These are phyloP conservation scores for Protobothrops flavoviridis DNA, from an alignment of 2,113 vertebrate species.

Conservation along the genomic window DNA sequence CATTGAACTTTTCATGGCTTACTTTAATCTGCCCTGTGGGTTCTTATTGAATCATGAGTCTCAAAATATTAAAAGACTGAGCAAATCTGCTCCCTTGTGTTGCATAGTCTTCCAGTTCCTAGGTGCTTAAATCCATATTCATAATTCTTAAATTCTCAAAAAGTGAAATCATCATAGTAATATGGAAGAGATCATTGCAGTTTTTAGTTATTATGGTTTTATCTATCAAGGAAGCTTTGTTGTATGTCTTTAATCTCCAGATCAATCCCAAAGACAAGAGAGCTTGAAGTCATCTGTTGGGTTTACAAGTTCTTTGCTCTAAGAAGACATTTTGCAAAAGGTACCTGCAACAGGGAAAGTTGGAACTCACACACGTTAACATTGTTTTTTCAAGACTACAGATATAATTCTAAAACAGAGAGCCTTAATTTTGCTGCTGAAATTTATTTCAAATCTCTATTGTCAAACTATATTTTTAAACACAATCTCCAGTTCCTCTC, in stretches of 20 bases:
- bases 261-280: neutral
- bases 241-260: neutral
- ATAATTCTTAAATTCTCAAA: conserved; percentile 8
- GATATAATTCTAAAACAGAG: neutral
- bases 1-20: conserved; percentile 2
- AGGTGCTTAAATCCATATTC: conserved; percentile 18
- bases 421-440: neutral
- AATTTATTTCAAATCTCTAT: conserved; percentile 18
- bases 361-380: neutral
- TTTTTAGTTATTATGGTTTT: neutral
- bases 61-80: conserved; percentile 23
- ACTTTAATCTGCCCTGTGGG: neutral
- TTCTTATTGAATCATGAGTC: conserved; percentile 15
- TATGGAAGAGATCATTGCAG: neutral
- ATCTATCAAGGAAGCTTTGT: neutral
- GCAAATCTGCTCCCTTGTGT: neutral
- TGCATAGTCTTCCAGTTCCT: neutral
- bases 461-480: conserved; percentile 2
- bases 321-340: neutral
- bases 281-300: neutral
- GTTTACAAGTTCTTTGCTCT: neutral
- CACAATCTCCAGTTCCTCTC: neutral
- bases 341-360: neutral
- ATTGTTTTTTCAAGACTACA: neutral
- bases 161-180: neutral